Base-by-base conservation (phyloP, 1,140 invertebrate genomes). In the Brachionus koreanus region DNA sequence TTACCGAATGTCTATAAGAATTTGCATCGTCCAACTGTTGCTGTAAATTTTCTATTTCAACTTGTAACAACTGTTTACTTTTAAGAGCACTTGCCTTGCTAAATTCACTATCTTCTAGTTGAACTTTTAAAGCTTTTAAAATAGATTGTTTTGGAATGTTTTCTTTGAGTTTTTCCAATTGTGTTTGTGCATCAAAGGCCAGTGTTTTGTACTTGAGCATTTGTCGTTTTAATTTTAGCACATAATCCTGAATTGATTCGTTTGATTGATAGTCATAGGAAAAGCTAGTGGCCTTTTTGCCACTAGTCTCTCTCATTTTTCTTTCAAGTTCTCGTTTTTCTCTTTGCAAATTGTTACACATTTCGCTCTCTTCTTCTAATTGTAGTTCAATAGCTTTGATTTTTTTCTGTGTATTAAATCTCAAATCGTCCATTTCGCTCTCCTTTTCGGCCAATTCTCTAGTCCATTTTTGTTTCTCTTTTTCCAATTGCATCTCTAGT, bases 321-420 rank as follows among this genome's bases (percentile, higher is more conserved):
- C 94, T 90, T 88, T 98, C 95, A 43, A 97, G 87, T 85, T 97
- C 94, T 85, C 96, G 93, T 79, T 95, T 94, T 84, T 96, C 94
- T 3, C 94, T 90, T 23, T 96, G 87, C 37, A 96, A 87, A 83
- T 93, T 89, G 19, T 94, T 95, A n/a, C 94, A 90, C 87, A 97
- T 94, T 77, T 95, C 93, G 87, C 97, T 95, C 87, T 97, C 95
- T 83, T 92, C 93, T 87, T 97, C 95, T 83, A 97, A 86, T 86
- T 97, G 95, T 3, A 91, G 91, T 88, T 98, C 95, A 82, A 97
- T 88, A 33, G 93, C 85, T 92, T 92, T 87, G 13, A 97, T 92
- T 90, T 96, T 97, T 87, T 97, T 97, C 84, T 94, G 92, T 13
- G 93, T 92, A 85, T 93, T 93, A 82, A 92, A 93, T 7, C 95